Conservation (phyloP, 2,797 vertebrate genomes). For the Sorex maritimensis region DNA sequence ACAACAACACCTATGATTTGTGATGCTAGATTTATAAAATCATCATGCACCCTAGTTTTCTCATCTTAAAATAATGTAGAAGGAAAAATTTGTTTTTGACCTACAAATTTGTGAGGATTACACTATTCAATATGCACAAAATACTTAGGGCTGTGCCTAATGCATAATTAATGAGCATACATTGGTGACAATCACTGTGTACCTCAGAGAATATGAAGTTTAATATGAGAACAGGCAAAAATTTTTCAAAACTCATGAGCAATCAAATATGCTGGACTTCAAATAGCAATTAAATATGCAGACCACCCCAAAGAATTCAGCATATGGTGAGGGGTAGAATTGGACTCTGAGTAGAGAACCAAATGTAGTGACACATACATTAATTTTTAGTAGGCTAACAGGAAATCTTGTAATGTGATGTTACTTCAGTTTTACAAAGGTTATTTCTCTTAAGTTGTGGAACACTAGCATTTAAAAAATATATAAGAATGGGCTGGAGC, state of each 20-base stretch:
- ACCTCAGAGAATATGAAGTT: slow-evolving; percentile 18
- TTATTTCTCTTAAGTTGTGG: neutral
- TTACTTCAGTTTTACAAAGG: no score
- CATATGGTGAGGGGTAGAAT: no score
- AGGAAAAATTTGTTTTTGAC: neutral
- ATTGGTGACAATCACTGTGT: neutral
- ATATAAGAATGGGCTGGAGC: no score
- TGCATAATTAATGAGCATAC: neutral
- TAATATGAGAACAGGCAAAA: neutral
- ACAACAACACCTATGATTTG: no score
- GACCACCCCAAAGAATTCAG: no score
- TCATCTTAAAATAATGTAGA: neutral
- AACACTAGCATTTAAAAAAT: neutral
- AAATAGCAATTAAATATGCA: neutral
- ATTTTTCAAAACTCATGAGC: neutral
- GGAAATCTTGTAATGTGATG: no score
- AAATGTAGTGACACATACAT: no score
- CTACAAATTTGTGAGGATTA: neutral
- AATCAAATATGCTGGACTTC: neutral
- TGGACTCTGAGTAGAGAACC: no score
- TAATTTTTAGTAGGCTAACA: no score
- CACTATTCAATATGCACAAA: neutral
- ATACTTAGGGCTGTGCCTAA: neutral
- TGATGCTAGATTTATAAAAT: no score
- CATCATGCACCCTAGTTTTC: neutral